phyloP scores from a whole-genome alignment of 2,113 vertebrate species.

The Chionodraco myersi region DNA sequence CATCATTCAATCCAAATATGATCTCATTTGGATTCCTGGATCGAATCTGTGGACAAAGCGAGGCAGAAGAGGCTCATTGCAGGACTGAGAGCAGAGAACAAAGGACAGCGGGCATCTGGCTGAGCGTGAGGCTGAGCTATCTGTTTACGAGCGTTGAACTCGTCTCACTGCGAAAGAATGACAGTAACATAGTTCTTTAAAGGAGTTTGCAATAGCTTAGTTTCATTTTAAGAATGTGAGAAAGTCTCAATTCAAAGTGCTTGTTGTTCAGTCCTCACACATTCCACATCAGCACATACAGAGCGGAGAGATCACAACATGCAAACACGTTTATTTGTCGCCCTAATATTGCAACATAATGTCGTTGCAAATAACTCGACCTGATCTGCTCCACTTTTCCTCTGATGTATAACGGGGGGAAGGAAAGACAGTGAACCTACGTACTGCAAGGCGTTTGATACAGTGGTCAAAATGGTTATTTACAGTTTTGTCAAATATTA shows the following conservation, averaged over 20 bases:
- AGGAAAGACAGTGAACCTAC: not conserved
- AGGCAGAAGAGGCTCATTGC: constrained; percentile 42
- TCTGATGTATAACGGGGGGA: no score
- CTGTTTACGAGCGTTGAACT: constrained; percentile 30
- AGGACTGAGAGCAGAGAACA: constrained; percentile 32
- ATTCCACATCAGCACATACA: not conserved
- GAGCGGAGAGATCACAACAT: not conserved
- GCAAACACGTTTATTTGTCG: not conserved
- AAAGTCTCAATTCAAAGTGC: not conserved
- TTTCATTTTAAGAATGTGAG: not conserved
- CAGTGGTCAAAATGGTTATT: not conserved
- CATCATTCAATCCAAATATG: constrained; percentile 98
- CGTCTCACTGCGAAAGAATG: constrained; percentile 18
- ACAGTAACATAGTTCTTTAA: constrained; percentile 20
- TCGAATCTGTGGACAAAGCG: constrained; percentile 87
- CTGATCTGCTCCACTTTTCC: not conserved
- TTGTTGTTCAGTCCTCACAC: not conserved
- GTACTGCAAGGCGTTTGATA: no score
- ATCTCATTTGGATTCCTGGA: constrained; percentile 97
- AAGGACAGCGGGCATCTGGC: constrained; percentile 48
- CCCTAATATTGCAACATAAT: not conserved
- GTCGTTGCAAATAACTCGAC: not conserved
- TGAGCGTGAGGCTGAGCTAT: constrained; percentile 24
- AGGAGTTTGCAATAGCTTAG: not conserved
- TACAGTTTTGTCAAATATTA: not conserved